Evolutionary conservation across 2,113 vertebrate genomes (phyloP), one percentile per base, ranked within the genome.

Genomic region (Trogon surrucura): DNA sequence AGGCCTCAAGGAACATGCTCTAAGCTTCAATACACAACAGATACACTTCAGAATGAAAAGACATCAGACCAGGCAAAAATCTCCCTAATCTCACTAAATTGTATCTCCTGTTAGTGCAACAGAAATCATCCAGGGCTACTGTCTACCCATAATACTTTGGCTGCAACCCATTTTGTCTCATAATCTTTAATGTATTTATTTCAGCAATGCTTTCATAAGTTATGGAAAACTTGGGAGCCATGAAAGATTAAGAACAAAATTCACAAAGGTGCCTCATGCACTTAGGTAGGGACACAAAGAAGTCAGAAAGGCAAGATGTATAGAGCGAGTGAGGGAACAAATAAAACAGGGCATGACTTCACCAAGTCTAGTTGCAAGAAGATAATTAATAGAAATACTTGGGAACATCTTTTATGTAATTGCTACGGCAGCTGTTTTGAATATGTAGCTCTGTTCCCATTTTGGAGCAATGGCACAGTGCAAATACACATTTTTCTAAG

Each of bases 41-140:
- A 34, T 38, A 36, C 18, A 53, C 6, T 72, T 56, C 78, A 90
- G 91, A 93, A 96, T 60, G 45, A 92, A 95, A 97, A 88, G 14
- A 14, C 84, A 26, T 66, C 45, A 79, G 25, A 54, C 16, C 14
- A 45, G 64, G 34, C 10, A 82, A 91, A 93, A 89, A 30, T 78
- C 32, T 84, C 23, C 29, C 25, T 62, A 53, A 54, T 71, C 48
- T 64, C 53, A 57, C 30, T 57, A 34, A 91, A 65, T 29, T 19
- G 3, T 62, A 30, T 26, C 48, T 11, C n/a, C 61, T 65, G 11
- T 11, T 34, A 34, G 11, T 65, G 89, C 53, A 72, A 11, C 2
- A 0, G 38, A 92, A 84, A 64, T 53, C 44, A 84, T 30, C 19
- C 13, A 13, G 32, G 19, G 27, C n/a, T 79, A 53, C 45, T 45